Conservation (phyloP, 2,113 vertebrate genomes). For the Rutilus rutilus region DNA sequence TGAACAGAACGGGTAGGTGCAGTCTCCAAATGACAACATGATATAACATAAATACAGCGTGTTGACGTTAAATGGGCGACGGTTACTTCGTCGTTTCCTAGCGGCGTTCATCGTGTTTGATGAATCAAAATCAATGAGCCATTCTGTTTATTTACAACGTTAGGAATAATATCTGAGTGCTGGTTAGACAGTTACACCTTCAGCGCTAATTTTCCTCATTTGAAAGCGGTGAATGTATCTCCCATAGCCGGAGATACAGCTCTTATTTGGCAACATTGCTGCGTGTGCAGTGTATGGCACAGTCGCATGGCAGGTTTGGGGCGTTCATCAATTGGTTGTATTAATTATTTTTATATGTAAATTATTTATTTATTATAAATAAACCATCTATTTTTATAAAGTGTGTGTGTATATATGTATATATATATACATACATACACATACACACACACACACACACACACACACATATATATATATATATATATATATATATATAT, state of each 20-base stretch:
- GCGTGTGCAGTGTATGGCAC: not conserved
- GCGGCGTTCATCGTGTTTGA: not conserved
- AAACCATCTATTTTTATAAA: too few species aligned
- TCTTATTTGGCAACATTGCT: constrained; percentile 10
- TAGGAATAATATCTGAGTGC: not conserved
- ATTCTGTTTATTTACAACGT: not conserved
- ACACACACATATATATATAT: too few species aligned
- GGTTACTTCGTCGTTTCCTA: not conserved
- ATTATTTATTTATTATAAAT: too few species aligned
- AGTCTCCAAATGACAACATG: not conserved
- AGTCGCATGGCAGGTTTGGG: constrained; percentile 23
- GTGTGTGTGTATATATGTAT: too few species aligned
- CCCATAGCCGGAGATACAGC: not conserved
- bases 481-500: too few species aligned
- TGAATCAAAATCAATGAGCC: constrained; percentile 2
- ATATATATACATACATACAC: too few species aligned
- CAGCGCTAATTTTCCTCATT: not conserved
- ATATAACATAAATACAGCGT: not conserved
- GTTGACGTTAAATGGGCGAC: constrained; percentile 20
- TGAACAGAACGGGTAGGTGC: not conserved
- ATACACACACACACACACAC: too few species aligned
- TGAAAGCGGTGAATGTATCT: not conserved
- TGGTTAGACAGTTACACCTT: not conserved
- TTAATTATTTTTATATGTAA: not conserved
- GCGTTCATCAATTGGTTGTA: not conserved